Conservation (phyloP, 2,113 vertebrate species). For the Blennius ocellaris region DNA sequence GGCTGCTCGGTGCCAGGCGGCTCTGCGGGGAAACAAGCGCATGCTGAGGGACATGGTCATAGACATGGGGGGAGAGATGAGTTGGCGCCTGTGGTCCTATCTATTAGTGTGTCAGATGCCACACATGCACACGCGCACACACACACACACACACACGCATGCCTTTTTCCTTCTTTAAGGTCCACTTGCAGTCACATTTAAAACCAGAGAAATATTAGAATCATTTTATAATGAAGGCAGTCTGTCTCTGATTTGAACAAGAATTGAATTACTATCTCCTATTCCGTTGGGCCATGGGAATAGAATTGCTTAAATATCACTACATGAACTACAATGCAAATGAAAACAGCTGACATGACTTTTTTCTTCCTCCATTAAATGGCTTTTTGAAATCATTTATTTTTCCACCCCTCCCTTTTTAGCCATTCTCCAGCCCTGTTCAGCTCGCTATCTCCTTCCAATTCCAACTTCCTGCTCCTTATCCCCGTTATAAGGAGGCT, state of each 20-base stretch:
- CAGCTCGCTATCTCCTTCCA: slow-evolving; percentile 19
- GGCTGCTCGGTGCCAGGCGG: slow-evolving; percentile 62
- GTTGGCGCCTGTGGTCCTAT: slow-evolving; percentile 39
- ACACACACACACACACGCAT: slow-evolving; percentile 24
- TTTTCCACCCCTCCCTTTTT: slow-evolving; percentile 17
- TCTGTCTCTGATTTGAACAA: slow-evolving; percentile 4
- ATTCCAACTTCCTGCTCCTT: slow-evolving; percentile 45
- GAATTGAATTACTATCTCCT: slow-evolving; percentile 13
- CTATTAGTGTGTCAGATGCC: slow-evolving; percentile 55
- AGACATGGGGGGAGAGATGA: slow-evolving; percentile 48
- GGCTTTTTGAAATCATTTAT: slow-evolving; percentile 48
- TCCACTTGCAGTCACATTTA: too few species aligned
- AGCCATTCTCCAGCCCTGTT: slow-evolving; percentile 23
- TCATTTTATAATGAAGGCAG: not conserved
- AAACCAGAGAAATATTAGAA: not conserved
- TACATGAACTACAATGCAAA: slow-evolving; percentile 33
- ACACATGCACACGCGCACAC: slow-evolving; percentile 22
- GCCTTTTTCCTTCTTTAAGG: not conserved
- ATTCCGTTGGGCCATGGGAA: not conserved
- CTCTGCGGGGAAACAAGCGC: slow-evolving; percentile 53
- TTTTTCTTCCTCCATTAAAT: slow-evolving; percentile 48
- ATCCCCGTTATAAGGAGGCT: slow-evolving; percentile 60
- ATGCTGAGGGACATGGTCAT: slow-evolving; percentile 61
- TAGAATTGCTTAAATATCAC: slow-evolving; percentile 33
- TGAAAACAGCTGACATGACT: slow-evolving; percentile 53